These are phyloP conservation scores for Echeneis naucrates DNA, from an alignment of 2,797 vertebrate species.

Conservation along the genomic window DNA sequence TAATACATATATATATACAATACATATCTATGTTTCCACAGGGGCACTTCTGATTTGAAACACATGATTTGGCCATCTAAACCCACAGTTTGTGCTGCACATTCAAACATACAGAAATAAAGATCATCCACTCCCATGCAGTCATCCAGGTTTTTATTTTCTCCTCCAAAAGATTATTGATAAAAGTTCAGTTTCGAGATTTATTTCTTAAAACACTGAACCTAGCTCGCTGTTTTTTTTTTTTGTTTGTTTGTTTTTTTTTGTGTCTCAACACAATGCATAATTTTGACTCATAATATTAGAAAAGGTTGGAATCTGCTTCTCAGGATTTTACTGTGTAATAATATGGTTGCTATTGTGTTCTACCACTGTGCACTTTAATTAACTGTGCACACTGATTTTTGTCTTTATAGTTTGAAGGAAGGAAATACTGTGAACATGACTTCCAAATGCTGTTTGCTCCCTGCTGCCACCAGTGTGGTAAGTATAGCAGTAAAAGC, in stretches of 20 bases:
- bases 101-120: background rate
- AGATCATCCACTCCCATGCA: background rate
- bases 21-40: background rate
- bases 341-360: background rate
- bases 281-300: background rate
- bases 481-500: constrained; percentile 83
- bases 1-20: no score
- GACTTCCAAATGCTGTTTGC: constrained; percentile 99
- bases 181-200: background rate
- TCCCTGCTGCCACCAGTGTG: constrained; percentile 98
- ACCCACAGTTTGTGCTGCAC: background rate
- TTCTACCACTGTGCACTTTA: background rate
- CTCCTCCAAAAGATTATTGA: background rate
- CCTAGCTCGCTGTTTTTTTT: background rate
- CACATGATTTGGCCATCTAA: constrained; percentile 22
- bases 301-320: background rate
- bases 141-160: background rate
- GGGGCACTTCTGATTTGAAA: constrained; percentile 6
- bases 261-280: background rate
- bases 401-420: constrained; percentile 89
- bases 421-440: constrained; percentile 98
- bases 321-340: background rate
- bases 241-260: background rate
- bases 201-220: background rate
- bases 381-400: constrained; percentile 16